A percentile compares a stretch with the other conserved stretches of the same genome.
These are phyloP conservation scores for Rhopilema esculentum DNA, from an alignment of 30 jellyfish, hydroid and myxozoan species.

Conservation along the genomic window DNA sequence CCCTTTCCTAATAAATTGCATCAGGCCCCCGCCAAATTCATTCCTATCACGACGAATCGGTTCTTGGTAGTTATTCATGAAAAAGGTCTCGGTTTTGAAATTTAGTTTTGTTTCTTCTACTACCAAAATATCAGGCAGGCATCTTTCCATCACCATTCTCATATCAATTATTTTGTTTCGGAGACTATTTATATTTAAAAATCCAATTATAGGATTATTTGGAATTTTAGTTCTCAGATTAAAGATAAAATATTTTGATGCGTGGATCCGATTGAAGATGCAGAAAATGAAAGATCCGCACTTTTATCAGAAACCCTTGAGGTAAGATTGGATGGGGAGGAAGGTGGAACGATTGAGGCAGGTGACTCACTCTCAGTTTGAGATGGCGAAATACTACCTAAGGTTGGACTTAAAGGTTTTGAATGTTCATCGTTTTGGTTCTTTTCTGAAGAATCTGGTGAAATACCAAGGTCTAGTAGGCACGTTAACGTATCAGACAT, in stretches of 20 bases:
- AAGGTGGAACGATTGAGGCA: not conserved
- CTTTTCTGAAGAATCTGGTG: constrained; percentile 22
- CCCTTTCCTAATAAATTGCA: constrained; percentile 18
- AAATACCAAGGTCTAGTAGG: constrained; percentile 9
- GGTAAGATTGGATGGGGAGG: constrained; percentile 32
- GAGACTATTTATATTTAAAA: constrained; percentile 40
- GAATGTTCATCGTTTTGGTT: constrained; percentile 9
- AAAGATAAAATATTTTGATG: not conserved
- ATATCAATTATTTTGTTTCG: constrained; percentile 32
- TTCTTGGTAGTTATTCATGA: constrained; percentile 12
- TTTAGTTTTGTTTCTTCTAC: constrained; percentile 29
- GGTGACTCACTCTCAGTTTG: not conserved
- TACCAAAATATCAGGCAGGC: constrained; percentile 29
- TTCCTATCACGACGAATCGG: constrained; percentile 42
- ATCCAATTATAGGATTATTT: constrained; percentile 35
- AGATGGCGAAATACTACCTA: not conserved
- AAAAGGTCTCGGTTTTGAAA: constrained; percentile 48
- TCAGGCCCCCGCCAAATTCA: constrained; percentile 37
- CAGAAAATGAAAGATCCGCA: constrained; percentile 4
- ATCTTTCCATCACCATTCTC: constrained; percentile 36
- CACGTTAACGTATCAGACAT: constrained; percentile 16
- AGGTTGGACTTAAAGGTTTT: constrained; percentile 10
- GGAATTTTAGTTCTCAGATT: constrained; percentile 35
- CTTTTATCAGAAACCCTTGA: not conserved
- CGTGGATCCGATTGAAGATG: constrained; percentile 25